Base-by-base conservation (phyloP, 2,888 invertebrate species). In the Drosophila prolongata region DNA sequence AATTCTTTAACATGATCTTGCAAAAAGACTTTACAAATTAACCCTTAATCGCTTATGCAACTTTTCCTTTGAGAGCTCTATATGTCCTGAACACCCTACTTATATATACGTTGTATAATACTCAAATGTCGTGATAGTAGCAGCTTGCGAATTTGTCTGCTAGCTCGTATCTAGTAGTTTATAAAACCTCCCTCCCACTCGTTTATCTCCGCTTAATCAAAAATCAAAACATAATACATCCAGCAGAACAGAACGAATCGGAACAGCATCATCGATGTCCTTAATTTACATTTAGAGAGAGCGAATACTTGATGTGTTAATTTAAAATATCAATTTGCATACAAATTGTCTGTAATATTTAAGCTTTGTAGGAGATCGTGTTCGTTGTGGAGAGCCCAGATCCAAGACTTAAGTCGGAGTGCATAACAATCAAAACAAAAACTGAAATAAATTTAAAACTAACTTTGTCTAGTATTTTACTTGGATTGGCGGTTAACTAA, bases 81-180 rank as follows among this genome's bases (percentile, higher is more conserved):
- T 43, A 54, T 60, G 71, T 55, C 61, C 50, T 14, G 72, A 75
- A 72, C 61, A 59, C 64, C 54, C 52, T 43, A 71, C 38, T 57
- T 74, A 65, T 72, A 72, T 69, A 67, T 69, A 80, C 67, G 75
- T 80, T 77, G 75, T 77, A 87, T 77, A 90, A 91, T 91, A 91
- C 91, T 91, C 92, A 91, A 90, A 81, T 90, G 89, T 91, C 91
- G 91, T 91, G 92, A 91, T 91, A 91, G 87, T 83, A 86, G 87
- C 75, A 76, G 89, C 89, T 77, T 62, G 64, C 50, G 73, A 60
- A 78, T 78, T 90, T 90, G 87, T 89, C 85, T 75, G 75, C 75
- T 75, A 82, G 76, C 75, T 78, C 76, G 73, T 71, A 78, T 70
- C 61, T 69, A 68, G 70, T 69, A 78, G 56, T 72, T 71, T 57